Base-by-base conservation (phyloP, 2,113 vertebrate genomes). In the Delphinus delphis region DNA sequence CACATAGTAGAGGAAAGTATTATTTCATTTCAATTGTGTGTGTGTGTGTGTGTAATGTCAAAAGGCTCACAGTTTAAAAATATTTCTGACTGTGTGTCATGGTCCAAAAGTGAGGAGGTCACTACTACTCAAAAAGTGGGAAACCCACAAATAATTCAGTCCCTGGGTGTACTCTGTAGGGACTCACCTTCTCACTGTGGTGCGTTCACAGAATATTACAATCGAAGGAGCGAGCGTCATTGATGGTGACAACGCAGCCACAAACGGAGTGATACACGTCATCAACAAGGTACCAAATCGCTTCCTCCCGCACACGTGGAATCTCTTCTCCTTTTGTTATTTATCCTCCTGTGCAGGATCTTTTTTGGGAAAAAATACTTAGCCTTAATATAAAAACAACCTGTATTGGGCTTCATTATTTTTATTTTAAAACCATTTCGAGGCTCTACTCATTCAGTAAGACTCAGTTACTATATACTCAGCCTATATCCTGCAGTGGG, bases 221-320 rank as follows among this genome's bases (percentile, higher is more conserved):
- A 98, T 99, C 0, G 99, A 98, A 23, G 99, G 99, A 0, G 99
- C 99, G 0, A 98, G 97, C 67, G 97, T 99, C 21, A 79, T 99
- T 20, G 96, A 98, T 1, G 94, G 99, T 0, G 98, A 99, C 84
- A 98, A 99, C 0, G 91, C 98, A 4, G 99, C 99, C 77, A 99
- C 99, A 2, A 99, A 99, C 0, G 99, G 99, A 11, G 76, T 99
- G 95, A 99, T 99, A 82, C 99, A 99, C 4, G 21, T 99, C 67
- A 99, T 99, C 36, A 98, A 99, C 92, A 99, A 99, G 99, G 99
- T 99, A 98, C 3, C 0, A 0, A 0, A 10, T 2, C 18, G 10
- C 0, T 0, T 25, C 4, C 8, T 47, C 13, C 50, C 28, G 2
- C 15, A 0, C 1, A n/a, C 0, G 10, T 0, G 9, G 53, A 20